Percentiles rank a stretch among this genome's conserved stretches.
Evolutionary conservation across 2,113 vertebrate genomes (phyloP).

Genomic region (Phalacrocorax aristotelis): DNA sequence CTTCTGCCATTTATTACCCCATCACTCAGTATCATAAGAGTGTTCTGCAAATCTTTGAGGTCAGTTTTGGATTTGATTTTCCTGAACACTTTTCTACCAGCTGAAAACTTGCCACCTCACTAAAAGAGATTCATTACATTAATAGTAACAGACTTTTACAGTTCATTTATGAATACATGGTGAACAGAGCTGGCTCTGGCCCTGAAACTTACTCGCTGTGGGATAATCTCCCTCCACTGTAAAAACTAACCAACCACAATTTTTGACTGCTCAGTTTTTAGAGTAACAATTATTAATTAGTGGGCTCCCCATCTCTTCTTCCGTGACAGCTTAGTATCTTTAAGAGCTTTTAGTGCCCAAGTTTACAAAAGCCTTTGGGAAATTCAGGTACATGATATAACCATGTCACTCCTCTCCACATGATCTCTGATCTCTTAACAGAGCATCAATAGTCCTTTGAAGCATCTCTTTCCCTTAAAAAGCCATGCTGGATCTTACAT

Average conservation of each 20-base stretch:
- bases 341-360: neutral
- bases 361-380: neutral
- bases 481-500: neutral
- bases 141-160: neutral
- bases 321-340: neutral
- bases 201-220: neutral
- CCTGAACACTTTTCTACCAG: neutral
- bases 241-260: neutral
- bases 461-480: neutral
- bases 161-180: neutral
- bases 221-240: neutral
- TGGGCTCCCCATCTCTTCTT: neutral
- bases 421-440: neutral
- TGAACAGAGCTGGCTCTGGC: neutral
- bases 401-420: neutral
- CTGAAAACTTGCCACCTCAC: neutral
- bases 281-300: neutral
- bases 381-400: neutral
- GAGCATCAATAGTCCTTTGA: neutral
- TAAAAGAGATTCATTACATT: neutral
- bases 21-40: neutral
- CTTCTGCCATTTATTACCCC: slow-evolving; percentile 32
- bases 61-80: slow-evolving; percentile 23
- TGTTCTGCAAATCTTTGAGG: neutral
- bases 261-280: neutral